phyloP scores from a whole-genome alignment of 2,888 invertebrate genomes.

The Graphium colonna region DNA sequence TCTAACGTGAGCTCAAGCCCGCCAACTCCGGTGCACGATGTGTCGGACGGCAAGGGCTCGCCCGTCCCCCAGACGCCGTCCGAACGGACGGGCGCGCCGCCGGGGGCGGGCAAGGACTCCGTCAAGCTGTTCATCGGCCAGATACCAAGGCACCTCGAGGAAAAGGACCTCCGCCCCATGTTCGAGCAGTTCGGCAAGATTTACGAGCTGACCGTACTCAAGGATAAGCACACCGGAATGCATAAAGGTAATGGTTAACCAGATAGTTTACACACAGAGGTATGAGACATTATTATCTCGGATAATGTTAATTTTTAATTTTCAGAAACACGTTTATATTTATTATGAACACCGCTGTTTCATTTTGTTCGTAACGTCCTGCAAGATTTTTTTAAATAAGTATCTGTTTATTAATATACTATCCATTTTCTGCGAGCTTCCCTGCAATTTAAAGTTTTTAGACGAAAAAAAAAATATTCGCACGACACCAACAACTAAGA shows the following conservation, averaged over 20 bases:
- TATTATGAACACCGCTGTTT: no score
- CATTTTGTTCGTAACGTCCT: no score
- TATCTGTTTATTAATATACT: no score
- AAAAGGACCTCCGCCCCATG: constrained; percentile 92
- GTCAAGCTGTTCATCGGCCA: constrained; percentile 96
- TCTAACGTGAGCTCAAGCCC: constrained; percentile 62
- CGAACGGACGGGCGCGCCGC: constrained; percentile 67
- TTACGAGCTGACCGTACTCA: constrained; percentile 95
- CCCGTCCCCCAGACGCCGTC: constrained; percentile 56
- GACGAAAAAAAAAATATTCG: no score
- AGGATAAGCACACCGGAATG: constrained; percentile 97
- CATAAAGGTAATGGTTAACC: constrained; percentile 88
- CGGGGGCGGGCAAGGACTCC: constrained; percentile 76
- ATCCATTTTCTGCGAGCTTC: no score
- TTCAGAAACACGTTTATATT: neutral
- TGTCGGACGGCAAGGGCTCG: constrained; percentile 44
- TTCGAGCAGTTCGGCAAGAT: constrained; percentile 96
- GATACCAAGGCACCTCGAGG: constrained; percentile 93
- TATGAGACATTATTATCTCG: neutral
- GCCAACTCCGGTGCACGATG: constrained; percentile 63
- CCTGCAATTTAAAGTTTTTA: no score
- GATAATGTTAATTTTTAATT: neutral
- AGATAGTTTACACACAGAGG: no score
- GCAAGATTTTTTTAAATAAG: no score
- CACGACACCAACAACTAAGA: no score